A percentile compares a stretch with the other conserved stretches of the same genome.
Conservation (phyloP, 2,113 vertebrate species). For the Chaetops frenatus region DNA sequence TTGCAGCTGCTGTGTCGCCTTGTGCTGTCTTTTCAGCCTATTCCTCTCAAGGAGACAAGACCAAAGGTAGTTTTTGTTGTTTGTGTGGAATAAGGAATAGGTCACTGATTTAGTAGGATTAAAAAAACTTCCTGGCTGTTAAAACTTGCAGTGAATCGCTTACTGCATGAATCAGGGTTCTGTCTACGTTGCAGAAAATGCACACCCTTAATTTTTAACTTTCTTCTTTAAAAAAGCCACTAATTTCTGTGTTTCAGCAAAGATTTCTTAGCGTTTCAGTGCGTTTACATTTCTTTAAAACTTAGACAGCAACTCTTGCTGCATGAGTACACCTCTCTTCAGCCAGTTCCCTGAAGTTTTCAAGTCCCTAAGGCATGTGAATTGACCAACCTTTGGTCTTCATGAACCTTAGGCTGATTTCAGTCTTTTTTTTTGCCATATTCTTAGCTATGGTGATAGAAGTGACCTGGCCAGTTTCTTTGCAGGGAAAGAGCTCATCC, state of each 20-base stretch:
- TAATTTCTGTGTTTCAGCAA: background rate
- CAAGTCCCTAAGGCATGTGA: background rate
- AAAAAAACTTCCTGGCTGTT: background rate
- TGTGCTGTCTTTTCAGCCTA: slow-evolving; percentile 88
- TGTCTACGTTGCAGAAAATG: background rate
- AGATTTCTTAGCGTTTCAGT: background rate
- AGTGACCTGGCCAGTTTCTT: background rate
- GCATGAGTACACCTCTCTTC: background rate
- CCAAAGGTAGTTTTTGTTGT: slow-evolving; percentile 73
- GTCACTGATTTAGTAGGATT: background rate
- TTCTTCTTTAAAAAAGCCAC: background rate
- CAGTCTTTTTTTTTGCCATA: background rate
- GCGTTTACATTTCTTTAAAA: background rate
- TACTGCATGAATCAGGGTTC: background rate
- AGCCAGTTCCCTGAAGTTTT: background rate
- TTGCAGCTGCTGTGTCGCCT: slow-evolving; percentile 85
- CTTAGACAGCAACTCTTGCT: background rate
- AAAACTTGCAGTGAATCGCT: background rate
- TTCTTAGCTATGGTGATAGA: background rate
- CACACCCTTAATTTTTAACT: background rate
- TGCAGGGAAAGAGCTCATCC: slow-evolving; percentile 50
- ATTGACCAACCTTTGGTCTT: background rate
- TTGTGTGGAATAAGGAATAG: background rate
- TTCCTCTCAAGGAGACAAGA: slow-evolving; percentile 78
- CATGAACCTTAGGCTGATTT: background rate